Base-by-base conservation (phyloP, 2,797 vertebrate genomes). In the Takifugu ocellatus region DNA sequence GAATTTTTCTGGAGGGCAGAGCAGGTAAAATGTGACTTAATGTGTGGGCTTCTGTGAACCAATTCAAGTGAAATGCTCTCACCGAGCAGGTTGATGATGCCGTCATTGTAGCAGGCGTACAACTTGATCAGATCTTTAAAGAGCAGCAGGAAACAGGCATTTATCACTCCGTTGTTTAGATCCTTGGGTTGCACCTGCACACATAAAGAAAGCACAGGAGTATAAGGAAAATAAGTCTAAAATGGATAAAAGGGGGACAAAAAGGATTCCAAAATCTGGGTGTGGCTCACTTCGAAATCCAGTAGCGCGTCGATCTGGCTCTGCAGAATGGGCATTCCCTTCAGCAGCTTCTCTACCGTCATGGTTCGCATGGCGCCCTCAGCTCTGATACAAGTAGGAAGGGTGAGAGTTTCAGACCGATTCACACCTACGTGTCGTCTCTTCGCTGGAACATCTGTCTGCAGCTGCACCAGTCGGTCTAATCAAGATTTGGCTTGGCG, bases 111-210 rank as follows among this genome's bases (percentile, higher is more conserved):
- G 88, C 96, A 99, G 72, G 97, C 97, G 68, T 98, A 99, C 71
- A 99, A 88, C 87, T 98, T 98, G 83, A 99, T 98, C 82, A 99
- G 92, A 79, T 99, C 97, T 92, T 98, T 99, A 89, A 99, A 99
- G 56, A 99, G 94, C 49, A 98, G 92, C 81, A 98, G 92, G 84
- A 99, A 99, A 81, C 93, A 94, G 87, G 94, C 93, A 75, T 97
- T 98, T 90, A 99, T 97, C 83, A 98, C 96, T 14, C 91, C 93
- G 53, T 99, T 96, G 82, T 93, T 93, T 74, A 99, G 88, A 59
- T 99, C 97, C 72, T 93, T 77, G 93, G 92, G 12, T 79, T 96
- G 92, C 74, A 96, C 96, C 97, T 99, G 71, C 25, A 52, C 63
- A 56, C 14, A 66, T 3, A 39, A 33, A 3, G 21, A 6, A 16